phyloP scores from a whole-genome alignment of 2,797 vertebrate species.

The Oreochromis grahami region DNA sequence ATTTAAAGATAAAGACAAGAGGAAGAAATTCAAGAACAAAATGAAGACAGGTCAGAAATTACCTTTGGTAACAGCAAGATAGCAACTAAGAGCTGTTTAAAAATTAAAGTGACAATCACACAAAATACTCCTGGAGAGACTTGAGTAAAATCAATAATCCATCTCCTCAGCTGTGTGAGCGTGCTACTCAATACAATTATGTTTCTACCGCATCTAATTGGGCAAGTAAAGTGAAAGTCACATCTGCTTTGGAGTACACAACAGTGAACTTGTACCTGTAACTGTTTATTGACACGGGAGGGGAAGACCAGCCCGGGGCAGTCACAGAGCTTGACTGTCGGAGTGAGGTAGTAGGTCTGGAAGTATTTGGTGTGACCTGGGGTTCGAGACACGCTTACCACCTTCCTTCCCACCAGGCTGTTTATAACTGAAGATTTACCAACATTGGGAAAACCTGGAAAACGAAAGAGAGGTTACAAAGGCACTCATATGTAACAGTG shows the following conservation, averaged over 20 bases:
- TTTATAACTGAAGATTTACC: constrained; percentile 93
- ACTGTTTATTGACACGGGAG: constrained; percentile 79
- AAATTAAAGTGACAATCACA: not conserved
- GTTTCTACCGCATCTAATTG: not conserved
- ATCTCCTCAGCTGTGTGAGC: not conserved
- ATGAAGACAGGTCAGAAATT: not conserved
- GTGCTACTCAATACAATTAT: not conserved
- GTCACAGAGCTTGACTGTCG: constrained; percentile 88
- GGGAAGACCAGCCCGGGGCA: constrained; percentile 93
- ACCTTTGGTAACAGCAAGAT: not conserved
- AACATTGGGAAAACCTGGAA: constrained; percentile 87
- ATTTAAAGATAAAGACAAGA: not conserved
- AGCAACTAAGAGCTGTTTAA: not conserved
- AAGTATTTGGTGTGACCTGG: constrained; percentile 97
- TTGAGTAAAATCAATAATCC: constrained; percentile 17
- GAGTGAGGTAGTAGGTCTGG: constrained; percentile 95
- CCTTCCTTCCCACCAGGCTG: constrained; percentile 87
- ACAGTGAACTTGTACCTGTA: constrained; percentile 77
- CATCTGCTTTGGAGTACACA: not conserved
- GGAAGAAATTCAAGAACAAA: not conserved
- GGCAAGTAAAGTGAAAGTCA: not conserved
- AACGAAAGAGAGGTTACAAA: not conserved
- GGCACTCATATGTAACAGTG: not conserved
- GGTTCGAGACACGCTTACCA: constrained; percentile 90
- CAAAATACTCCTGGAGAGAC: not conserved